phyloP scores from a whole-genome alignment of 2,888 invertebrate genomes.

The Clusia tigrina region DNA sequence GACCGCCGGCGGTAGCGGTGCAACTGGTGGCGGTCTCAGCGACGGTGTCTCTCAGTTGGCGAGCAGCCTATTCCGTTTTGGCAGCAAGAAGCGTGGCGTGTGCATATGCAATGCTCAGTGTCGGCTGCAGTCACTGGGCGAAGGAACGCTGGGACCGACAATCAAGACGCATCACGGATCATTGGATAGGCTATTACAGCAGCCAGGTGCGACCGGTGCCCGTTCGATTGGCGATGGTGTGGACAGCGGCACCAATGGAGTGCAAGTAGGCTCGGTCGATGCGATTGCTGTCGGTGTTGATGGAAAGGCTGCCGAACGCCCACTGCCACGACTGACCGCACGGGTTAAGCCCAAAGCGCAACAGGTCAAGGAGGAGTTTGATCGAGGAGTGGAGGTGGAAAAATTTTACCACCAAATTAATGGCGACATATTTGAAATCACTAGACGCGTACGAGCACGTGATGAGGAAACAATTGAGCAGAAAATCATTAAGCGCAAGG shows the following conservation, averaged over 20 bases:
- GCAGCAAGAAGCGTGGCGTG: constrained; percentile 61
- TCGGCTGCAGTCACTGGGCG: constrained; percentile 57
- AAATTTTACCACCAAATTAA: constrained; percentile 65
- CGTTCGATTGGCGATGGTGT: constrained; percentile 55
- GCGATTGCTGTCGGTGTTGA: constrained; percentile 50
- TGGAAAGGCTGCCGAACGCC: constrained; percentile 45
- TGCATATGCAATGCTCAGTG: constrained; percentile 64
- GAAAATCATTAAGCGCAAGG: constrained; percentile 57
- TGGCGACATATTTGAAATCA: constrained; percentile 64
- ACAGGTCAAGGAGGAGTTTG: constrained; percentile 57
- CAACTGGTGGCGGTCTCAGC: constrained; percentile 56
- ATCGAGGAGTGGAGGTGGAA: constrained; percentile 63
- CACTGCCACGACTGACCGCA: constrained; percentile 50
- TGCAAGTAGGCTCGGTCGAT: constrained; percentile 45
- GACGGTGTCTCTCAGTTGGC: constrained; percentile 61
- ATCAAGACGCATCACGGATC: constrained; percentile 63
- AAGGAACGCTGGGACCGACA: constrained; percentile 53
- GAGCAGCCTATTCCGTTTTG: constrained; percentile 63
- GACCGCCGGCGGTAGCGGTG: constrained; percentile 49
- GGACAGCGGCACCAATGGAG: constrained; percentile 48
- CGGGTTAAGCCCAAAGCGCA: constrained; percentile 42
- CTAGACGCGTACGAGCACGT: constrained; percentile 58
- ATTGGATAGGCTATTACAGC: constrained; percentile 60
- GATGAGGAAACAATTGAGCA: constrained; percentile 63
- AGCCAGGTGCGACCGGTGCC: constrained; percentile 42